Evolutionary conservation across 1,140 invertebrate species (phyloP), one percentile per base, ranked within the genome.

Genomic region (Reticulitermes speratus): DNA sequence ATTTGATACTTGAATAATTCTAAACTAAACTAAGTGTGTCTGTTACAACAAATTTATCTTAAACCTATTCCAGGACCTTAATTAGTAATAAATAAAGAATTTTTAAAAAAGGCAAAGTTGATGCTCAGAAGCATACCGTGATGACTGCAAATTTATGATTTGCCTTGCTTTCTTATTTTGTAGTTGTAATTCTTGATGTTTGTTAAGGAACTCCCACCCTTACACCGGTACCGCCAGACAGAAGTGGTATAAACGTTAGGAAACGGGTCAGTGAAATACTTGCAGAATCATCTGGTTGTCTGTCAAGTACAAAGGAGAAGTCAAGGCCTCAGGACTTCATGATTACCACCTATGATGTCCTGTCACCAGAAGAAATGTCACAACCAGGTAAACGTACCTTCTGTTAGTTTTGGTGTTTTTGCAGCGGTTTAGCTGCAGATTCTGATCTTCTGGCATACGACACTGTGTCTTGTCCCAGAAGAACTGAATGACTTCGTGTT

Each of bases 341-440:
- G 85, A 81, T 86, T 32, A 86, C 85, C 23, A 86, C 85, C 16
- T 86, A 86, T 86, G 85, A 86, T 32, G 38, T 86, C 44, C n/a
- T 86, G n/a, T 81, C 85, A 84, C 84, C 84, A 38, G 52, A 52
- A 32, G 84, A 84, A 52, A 84, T 32, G 3, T 45, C 59, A 38
- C n/a, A 55, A 0, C 75, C 85, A 48, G 85, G 32, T 45, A 45
- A 86, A 55, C 5, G 19, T 55, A 48, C 45, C 45, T 12, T 48
- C 38, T 38, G 38, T 38, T 38, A 69, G 12, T 38, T 81, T 85
- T 44, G 44, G 23, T 52, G 23, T 38, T 85, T 85, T 59, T 23
- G 82, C 25, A 38, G 30, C 25, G 38, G 38, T 2, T 2, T 38
- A 5, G 2, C 38, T 38, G 38, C 38, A 5, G 38, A 38, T 38